phyloP scores from a whole-genome alignment of 1,140 invertebrate genomes.

The Ladona fulva region DNA sequence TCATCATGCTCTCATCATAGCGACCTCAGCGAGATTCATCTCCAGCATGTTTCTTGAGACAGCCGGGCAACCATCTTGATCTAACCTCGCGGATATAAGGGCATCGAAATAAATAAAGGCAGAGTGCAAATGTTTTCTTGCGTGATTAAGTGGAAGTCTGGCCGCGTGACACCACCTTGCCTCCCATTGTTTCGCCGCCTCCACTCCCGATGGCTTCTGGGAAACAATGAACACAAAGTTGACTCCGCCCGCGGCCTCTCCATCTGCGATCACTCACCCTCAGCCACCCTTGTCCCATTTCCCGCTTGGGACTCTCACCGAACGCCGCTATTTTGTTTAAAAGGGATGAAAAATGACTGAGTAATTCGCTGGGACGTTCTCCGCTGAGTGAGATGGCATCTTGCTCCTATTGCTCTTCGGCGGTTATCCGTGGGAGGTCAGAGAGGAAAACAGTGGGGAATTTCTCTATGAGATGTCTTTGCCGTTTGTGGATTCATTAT shows the following conservation, averaged over 20 bases:
- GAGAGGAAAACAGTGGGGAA: too few species aligned
- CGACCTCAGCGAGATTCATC: too few species aligned
- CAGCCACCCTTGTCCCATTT: background rate
- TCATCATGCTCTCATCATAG: too few species aligned
- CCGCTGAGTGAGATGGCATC: background rate
- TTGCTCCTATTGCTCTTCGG: background rate
- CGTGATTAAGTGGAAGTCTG: conserved; percentile 4
- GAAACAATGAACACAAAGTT: background rate
- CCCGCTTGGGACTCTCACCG: background rate
- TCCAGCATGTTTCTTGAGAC: too few species aligned
- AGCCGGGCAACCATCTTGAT: too few species aligned
- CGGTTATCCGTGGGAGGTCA: too few species aligned
- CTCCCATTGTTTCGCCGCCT: background rate
- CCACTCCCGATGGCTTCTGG: background rate
- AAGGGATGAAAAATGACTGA: background rate
- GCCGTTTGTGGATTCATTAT: too few species aligned
- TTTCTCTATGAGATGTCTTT: too few species aligned
- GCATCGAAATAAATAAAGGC: too few species aligned
- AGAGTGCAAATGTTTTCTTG: background rate
- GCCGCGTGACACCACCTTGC: background rate
- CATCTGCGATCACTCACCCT: background rate
- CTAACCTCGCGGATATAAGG: too few species aligned
- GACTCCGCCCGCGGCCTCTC: background rate
- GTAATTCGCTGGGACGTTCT: background rate
- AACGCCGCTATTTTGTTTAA: background rate